Conservation (phyloP, 2,113 vertebrate genomes). For the Triplophysa siluroides region DNA sequence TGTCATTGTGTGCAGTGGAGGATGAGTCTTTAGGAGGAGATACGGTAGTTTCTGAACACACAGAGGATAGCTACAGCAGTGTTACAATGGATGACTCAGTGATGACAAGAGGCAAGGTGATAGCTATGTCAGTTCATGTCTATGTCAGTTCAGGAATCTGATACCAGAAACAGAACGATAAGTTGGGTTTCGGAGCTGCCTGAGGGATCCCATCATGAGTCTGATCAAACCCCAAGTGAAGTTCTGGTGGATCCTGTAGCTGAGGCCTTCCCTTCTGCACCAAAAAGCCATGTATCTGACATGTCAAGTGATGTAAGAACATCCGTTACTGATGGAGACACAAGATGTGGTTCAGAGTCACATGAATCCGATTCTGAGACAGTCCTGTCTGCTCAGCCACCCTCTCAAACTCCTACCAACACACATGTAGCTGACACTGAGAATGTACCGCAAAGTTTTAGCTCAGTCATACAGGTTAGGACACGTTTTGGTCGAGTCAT, state of each 20-base stretch:
- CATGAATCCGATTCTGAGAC: no score
- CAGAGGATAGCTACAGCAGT: background rate
- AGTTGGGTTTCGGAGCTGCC: background rate
- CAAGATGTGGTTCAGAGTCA: background rate
- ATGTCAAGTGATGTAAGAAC: background rate
- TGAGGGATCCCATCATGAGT: background rate
- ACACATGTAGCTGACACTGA: no score
- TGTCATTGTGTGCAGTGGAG: background rate
- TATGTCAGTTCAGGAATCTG: background rate
- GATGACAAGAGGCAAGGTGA: constrained; percentile 52
- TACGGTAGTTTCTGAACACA: no score
- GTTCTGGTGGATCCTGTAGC: background rate
- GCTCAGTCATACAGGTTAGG: background rate
- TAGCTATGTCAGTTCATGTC: constrained; percentile 47
- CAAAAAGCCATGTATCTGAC: background rate
- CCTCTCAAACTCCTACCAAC: no score
- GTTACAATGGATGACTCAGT: background rate
- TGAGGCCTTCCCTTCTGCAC: background rate
- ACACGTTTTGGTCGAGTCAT: constrained; percentile 3
- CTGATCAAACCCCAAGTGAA: background rate
- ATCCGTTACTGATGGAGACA: background rate
- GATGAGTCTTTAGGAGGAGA: background rate
- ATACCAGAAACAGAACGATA: background rate
- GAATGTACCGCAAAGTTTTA: no score
- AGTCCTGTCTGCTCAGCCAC: no score